Evolutionary conservation across 1,140 invertebrate species (phyloP).

Genomic region (Sinonovacula constricta): DNA sequence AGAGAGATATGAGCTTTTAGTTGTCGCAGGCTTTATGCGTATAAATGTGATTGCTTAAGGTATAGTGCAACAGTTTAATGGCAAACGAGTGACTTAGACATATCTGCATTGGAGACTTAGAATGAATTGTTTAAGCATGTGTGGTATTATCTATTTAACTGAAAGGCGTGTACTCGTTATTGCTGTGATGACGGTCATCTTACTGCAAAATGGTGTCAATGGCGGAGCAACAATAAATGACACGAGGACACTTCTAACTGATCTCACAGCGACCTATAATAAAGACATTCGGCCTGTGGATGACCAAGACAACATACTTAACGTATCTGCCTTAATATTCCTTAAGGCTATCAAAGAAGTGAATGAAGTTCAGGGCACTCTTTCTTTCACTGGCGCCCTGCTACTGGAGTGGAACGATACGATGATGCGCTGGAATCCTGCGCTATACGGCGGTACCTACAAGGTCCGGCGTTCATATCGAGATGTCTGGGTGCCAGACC

Average conservation of each 20-base stretch:
- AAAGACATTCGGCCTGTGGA: constrained; percentile 8
- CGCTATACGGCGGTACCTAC: not conserved
- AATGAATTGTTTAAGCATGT: no score
- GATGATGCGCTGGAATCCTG: constrained; percentile 25
- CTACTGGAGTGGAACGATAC: constrained; percentile 19
- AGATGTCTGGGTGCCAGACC: constrained; percentile 33
- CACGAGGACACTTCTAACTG: not conserved
- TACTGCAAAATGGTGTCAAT: no score
- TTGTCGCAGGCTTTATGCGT: no score
- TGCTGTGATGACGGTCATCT: no score
- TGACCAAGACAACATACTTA: not conserved
- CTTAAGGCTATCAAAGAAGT: constrained; percentile 28
- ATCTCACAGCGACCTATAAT: constrained; percentile 10
- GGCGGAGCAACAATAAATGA: constrained; percentile 9
- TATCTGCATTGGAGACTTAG: no score
- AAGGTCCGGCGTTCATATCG: not conserved
- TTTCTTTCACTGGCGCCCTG: not conserved
- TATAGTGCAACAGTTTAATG: no score
- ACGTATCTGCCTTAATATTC: not conserved
- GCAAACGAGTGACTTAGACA: no score
- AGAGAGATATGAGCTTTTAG: no score
- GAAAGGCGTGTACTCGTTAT: no score
- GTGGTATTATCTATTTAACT: no score
- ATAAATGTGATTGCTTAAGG: no score
- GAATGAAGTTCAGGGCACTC: constrained; percentile 27